Evolutionary conservation across 1,140 invertebrate species (phyloP), one percentile per base, ranked within the genome.

Genomic region (Chelonus insularis): DNA sequence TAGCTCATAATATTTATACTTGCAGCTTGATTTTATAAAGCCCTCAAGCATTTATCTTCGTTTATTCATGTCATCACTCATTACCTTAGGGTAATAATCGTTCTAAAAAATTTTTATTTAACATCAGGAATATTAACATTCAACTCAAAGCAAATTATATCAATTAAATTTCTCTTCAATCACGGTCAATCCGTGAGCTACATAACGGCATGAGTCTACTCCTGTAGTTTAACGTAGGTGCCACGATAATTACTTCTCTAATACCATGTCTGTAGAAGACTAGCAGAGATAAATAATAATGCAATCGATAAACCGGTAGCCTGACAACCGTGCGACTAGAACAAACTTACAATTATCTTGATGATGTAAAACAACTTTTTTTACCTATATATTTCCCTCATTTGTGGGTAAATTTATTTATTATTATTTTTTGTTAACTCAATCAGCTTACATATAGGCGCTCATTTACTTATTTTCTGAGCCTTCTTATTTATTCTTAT

Each of bases 161-260:
- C 67, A 70, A 72, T 72, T 70, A 74, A 69, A 67, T 67, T 64
- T 66, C 61, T 65, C 64, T 47, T 60, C 7, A 23, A 21, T n/a
- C 7, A 25, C 2, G 50, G 7, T 18, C 12, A 12, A n/a, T 16
- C 23, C 18, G 29, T 32, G 34, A n/a, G 9, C 12, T 9, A 39
- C 9, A 5, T 11, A 39, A 14, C 9, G 12, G 37, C 11, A 36
- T 52, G 11, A 32, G 23, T 25, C 14, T 16, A 57, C 52, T 56
- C 57, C 54, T 47, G 3, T 29, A 29, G 25, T 29, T 29, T 29
- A 29, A 29, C 25, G 52, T 65, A 64, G 57, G 50, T 64, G 64
- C 59, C 56, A 47, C 51, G 39, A 64, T 66, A 66, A 69, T 68
- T 67, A 61, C 54, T 60, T 51, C 39, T 23, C 25, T 55, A 41